phyloP scores from a whole-genome alignment of 2,113 vertebrate genomes.

The Clarias magur region DNA sequence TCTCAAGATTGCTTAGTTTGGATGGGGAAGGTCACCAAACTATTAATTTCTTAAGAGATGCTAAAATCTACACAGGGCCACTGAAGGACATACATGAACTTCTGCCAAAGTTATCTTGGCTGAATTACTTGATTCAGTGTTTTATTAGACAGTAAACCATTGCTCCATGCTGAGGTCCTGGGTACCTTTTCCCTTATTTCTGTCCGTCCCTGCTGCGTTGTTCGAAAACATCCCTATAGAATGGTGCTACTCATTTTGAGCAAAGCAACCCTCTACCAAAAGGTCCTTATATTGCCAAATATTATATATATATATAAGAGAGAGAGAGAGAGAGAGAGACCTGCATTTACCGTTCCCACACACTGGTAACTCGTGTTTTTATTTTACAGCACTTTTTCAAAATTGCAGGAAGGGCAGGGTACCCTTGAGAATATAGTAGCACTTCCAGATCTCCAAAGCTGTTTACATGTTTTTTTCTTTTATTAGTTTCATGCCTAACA shows the following conservation, averaged over 20 bases:
- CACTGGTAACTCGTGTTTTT: not conserved
- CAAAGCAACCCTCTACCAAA: not conserved
- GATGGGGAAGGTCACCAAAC: not conserved
- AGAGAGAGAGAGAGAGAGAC: too few relatives aligned
- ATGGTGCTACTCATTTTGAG: not conserved
- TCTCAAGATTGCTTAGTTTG: not conserved
- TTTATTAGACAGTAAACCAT: constrained; percentile 17
- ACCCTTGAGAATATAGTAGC: not conserved
- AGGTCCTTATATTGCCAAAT: not conserved
- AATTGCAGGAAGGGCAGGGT: constrained; percentile 21
- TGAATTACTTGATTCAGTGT: not conserved
- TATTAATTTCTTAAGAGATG: not conserved
- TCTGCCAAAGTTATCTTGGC: not conserved
- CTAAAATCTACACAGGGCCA: not conserved
- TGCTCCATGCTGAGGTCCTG: not conserved
- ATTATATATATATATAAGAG: too few relatives aligned
- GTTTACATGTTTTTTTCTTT: not conserved
- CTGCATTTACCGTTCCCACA: not conserved
- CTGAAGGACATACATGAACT: not conserved
- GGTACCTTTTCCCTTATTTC: not conserved
- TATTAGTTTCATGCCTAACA: not conserved
- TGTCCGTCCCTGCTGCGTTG: not conserved
- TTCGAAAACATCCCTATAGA: not conserved
- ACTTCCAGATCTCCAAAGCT: not conserved
- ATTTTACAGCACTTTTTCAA: not conserved